These are phyloP conservation scores for Prostheceraeus crozeri DNA, from an alignment of 2,888 invertebrate genomes.

Conservation along the genomic window DNA sequence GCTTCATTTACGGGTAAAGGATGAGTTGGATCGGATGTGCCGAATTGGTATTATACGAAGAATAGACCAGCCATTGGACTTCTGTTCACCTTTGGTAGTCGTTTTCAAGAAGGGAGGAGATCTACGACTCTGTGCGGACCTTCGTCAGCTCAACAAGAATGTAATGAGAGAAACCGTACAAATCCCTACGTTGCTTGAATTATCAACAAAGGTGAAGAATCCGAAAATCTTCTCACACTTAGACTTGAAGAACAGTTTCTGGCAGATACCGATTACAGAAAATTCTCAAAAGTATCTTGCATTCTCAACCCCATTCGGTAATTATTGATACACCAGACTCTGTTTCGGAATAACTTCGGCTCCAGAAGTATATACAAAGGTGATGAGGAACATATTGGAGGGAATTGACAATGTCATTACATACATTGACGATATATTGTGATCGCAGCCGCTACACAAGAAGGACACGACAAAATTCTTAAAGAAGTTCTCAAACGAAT, in stretches of 20 bases:
- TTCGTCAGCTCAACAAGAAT: conserved; percentile 11
- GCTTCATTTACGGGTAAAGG: too few relatives aligned
- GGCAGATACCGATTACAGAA: conserved; percentile 27
- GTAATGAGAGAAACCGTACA: conserved; percentile 23
- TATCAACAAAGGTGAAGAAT: not conserved
- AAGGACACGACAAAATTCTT: conserved; percentile 23
- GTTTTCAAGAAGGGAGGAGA: conserved; percentile 15
- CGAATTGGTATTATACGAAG: too few relatives aligned
- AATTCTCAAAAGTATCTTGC: conserved; percentile 19
- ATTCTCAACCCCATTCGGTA: conserved; percentile 24
- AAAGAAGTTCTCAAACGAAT: conserved; percentile 12
- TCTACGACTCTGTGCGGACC: conserved; percentile 16
- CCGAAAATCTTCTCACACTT: conserved; percentile 18
- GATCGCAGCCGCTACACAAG: not conserved
- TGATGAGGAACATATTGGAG: conserved; percentile 6
- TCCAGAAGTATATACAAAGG: conserved; percentile 11
- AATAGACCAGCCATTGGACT: too few relatives aligned
- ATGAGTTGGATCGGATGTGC: too few relatives aligned
- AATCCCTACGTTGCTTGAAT: conserved; percentile 26
- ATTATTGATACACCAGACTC: conserved; percentile 12
- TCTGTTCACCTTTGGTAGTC: not conserved
- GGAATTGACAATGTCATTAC: conserved; percentile 21
- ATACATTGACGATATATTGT: conserved; percentile 9
- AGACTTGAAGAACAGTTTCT: conserved; percentile 23
- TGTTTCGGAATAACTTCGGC: conserved; percentile 18